Conservation (phyloP, 2,888 invertebrate genomes). For the Drepana falcataria region DNA sequence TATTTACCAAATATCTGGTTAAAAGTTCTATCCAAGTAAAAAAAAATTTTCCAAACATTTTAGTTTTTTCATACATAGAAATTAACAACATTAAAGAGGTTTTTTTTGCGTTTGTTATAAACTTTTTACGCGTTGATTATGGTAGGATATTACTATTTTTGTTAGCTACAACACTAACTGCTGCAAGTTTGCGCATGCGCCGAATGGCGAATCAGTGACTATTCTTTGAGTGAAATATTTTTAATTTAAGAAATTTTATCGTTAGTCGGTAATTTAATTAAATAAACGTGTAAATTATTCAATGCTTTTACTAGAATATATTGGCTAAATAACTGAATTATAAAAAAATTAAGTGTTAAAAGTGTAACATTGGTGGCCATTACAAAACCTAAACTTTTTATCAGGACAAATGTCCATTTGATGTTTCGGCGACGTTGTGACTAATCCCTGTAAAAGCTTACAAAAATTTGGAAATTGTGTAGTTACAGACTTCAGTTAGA, state of each 20-base stretch:
- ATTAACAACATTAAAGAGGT: too few relatives aligned
- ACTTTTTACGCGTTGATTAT: too few relatives aligned
- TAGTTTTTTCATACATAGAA: too few relatives aligned
- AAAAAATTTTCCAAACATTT: too few relatives aligned
- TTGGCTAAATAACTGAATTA: constrained; percentile 32
- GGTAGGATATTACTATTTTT: constrained; percentile 12
- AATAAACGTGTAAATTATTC: constrained; percentile 50
- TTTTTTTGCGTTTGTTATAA: too few relatives aligned
- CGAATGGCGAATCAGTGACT: constrained; percentile 78
- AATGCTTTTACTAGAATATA: constrained; percentile 37
- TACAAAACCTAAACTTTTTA: constrained; percentile 79
- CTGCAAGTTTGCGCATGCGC: constrained; percentile 78
- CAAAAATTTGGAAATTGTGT: constrained; percentile 53
- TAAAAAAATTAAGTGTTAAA: constrained; percentile 55
- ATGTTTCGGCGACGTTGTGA: constrained; percentile 79
- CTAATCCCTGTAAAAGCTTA: constrained; percentile 60
- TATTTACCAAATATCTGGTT: too few relatives aligned
- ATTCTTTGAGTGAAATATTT: constrained; percentile 75
- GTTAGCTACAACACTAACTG: constrained; percentile 48
- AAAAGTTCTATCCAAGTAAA: too few relatives aligned
- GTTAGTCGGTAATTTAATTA: constrained; percentile 68
- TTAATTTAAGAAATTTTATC: constrained; percentile 72
- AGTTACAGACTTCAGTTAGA: constrained; percentile 38
- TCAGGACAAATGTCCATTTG: constrained; percentile 77
- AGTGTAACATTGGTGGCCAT: constrained; percentile 79